Percentiles rank a stretch among this genome's conserved stretches.
phyloP scores from a whole-genome alignment of 2,797 vertebrate species.

The Dendrocincla fuliginosa region DNA sequence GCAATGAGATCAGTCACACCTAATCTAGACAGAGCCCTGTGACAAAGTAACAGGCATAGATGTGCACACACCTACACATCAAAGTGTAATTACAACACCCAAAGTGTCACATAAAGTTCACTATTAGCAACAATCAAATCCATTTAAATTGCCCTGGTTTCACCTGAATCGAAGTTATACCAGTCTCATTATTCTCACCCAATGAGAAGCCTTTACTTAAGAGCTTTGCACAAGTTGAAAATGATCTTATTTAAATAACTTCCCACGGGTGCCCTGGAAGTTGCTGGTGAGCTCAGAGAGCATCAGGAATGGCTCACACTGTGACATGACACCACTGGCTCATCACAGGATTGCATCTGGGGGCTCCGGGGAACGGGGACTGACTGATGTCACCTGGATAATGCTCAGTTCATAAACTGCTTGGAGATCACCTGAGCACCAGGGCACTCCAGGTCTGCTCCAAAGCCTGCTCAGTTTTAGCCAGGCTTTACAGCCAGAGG shows the following conservation, averaged over 20 bases:
- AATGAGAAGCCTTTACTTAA: not conserved
- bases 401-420: not conserved
- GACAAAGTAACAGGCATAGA: not conserved
- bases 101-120: fast-evolving
- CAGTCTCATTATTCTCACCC: not conserved
- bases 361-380: not conserved
- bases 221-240: not conserved
- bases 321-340: not conserved
- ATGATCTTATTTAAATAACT: not conserved
- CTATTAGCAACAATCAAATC: not conserved
- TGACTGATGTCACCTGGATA: not conserved
- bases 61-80: fast-evolving
- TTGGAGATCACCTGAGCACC: not conserved
- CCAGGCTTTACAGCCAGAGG: fast-evolving
- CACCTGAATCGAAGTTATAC: not conserved
- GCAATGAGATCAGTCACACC: not conserved
- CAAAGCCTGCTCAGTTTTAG: not conserved
- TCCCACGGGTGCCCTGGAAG: not conserved
- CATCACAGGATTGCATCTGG: fast-evolving
- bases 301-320: not conserved
- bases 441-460: not conserved
- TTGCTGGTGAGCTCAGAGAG: not conserved
- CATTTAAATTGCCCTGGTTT: not conserved
- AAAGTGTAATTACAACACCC: not conserved
- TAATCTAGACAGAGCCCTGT: not conserved